Base-by-base conservation (phyloP, 2,797 vertebrate species). In the Sebastes steindachneri region DNA sequence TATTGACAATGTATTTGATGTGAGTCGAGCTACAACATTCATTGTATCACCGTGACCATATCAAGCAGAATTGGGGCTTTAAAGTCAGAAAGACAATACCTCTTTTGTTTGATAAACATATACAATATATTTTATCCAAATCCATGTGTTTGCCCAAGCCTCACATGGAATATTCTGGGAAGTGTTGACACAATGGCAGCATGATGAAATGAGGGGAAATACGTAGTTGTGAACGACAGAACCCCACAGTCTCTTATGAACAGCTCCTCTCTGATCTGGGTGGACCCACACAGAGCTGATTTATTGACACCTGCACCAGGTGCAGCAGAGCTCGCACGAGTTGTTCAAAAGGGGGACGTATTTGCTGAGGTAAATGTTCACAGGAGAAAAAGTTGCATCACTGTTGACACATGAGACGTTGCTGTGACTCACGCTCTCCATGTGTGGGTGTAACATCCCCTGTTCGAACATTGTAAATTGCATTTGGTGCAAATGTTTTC, bases 161-260 rank as follows among this genome's bases (percentile, higher is more conserved):
- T 73, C 26, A 60, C 26, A 28, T 73, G 73, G 55, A 68, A 78
- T 78, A 73, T 58, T 81, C 41, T 73, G 82, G 55, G 51, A 77
- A 35, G 60, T 75, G 73, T 78, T 77, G 82, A 83, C 70, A 82
- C 10, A 54, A 94, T 93, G 88, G 86, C 74, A 92, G 84, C 62
- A 84, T 89, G 89, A 94, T 94, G 93, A 91, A 85, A 92, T 93
- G 92, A 91, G 82, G 88, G 89, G 90, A 93, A 93, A 92, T 86
- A 81, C 66, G 82, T 89, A 88, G 86, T 92, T 86, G 89, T 93
- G 91, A 93, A 94, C 79, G 93, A 95, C 95, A 95, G 94, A 96
- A 96, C 95, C 95, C 95, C 95, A 95, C 95, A 95, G 91, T 95
- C 94, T 96, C 95, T 95, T 94, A 83, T 93, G 85, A 94, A 90